Percentiles rank a stretch among this genome's conserved stretches.
These are phyloP conservation scores for Myxocyprinus asiaticus DNA, from an alignment of 2,113 vertebrate species.

Conservation along the genomic window DNA sequence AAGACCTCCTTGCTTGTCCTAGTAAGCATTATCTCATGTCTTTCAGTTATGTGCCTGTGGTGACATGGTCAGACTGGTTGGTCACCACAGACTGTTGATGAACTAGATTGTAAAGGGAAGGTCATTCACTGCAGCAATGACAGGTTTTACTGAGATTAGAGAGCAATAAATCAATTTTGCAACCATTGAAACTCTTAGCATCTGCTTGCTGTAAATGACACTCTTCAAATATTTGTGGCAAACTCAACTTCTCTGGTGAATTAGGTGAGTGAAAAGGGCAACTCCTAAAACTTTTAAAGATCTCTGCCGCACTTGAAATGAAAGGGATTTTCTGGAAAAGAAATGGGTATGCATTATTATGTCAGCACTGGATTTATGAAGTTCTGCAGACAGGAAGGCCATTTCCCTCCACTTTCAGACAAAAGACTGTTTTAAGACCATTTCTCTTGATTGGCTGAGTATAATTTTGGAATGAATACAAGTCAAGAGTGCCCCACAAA, in stretches of 20 bases:
- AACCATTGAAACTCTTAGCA: conserved; percentile 10
- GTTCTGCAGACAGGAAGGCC: too few relatives aligned
- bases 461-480: neutral
- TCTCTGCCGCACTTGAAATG: neutral
- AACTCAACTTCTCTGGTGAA: conserved; percentile 28
- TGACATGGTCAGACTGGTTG: conserved; percentile 1
- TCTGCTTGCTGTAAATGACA: conserved; percentile 23
- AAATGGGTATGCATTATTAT: too few relatives aligned
- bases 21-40: too few relatives aligned
- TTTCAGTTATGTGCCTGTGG: conserved; percentile 13
- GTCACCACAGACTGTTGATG: neutral
- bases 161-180: conserved; percentile 48
- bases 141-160: conserved; percentile 44
- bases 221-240: conserved; percentile 1
- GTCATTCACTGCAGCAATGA: conserved; percentile 39
- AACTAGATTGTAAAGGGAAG: conserved; percentile 20
- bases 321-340: neutral
- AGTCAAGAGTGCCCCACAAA: neutral
- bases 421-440: neutral
- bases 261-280: conserved; percentile 14
- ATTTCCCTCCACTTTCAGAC: neutral
- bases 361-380: neutral
- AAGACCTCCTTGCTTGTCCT: conserved; percentile 36
- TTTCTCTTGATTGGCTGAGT: too few relatives aligned
- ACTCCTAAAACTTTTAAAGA: conserved; percentile 20